These are phyloP conservation scores for Aythya baeri DNA, from an alignment of 2,113 vertebrate genomes.

Conservation along the genomic window DNA sequence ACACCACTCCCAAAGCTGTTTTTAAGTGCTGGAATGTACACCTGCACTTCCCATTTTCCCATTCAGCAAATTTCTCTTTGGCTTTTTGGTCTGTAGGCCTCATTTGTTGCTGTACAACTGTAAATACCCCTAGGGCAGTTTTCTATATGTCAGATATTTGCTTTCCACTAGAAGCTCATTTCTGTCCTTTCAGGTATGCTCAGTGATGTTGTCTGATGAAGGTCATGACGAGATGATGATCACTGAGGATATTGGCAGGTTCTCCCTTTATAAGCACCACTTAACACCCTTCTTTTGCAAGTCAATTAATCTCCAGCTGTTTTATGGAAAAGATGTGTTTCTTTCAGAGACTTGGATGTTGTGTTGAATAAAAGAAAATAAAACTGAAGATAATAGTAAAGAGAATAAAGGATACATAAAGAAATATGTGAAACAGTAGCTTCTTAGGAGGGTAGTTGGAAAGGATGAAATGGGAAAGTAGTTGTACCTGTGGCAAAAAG, in stretches of 20 bases:
- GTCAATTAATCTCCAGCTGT: conserved; percentile 28
- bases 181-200: conserved; percentile 69
- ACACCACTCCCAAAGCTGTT: not conserved
- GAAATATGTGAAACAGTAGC: not conserved
- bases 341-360: not conserved
- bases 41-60: not conserved
- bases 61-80: not conserved
- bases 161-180: not conserved
- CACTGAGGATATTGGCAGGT: conserved; percentile 82
- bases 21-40: not conserved
- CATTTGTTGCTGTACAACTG: not conserved
- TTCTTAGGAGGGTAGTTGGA: not conserved
- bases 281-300: conserved; percentile 83
- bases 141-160: not conserved
- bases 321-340: not conserved
- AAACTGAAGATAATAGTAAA: not conserved
- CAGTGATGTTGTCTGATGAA: conserved; percentile 81
- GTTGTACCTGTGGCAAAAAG: not conserved
- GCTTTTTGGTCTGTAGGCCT: not conserved
- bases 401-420: not conserved
- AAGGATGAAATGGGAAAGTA: not conserved
- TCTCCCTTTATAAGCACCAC: conserved; percentile 83
- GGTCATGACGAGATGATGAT: conserved; percentile 83
- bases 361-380: not conserved
- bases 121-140: not conserved